A percentile compares a stretch with the other conserved stretches of the same genome.
These are phyloP conservation scores for Anguilla japonica DNA, from an alignment of 2,113 vertebrate genomes.

Conservation along the genomic window DNA sequence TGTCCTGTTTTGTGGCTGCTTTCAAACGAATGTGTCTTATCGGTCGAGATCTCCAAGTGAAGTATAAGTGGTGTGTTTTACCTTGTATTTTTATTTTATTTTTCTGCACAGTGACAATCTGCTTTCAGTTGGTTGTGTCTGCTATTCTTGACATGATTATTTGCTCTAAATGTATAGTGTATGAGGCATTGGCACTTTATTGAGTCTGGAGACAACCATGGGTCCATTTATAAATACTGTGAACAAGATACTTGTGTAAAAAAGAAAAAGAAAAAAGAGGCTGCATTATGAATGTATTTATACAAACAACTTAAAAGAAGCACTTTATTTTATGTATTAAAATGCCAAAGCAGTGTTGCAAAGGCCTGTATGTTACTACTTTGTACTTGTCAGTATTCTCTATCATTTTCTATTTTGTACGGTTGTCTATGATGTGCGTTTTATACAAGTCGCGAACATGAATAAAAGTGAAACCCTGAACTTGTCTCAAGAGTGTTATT, in stretches of 20 bases:
- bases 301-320: slow-evolving; percentile 68
- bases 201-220: slow-evolving; percentile 63
- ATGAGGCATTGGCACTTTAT: slow-evolving; percentile 85
- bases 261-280: slow-evolving; percentile 51
- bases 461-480: slow-evolving; percentile 37
- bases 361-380: slow-evolving; percentile 56
- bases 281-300: slow-evolving; percentile 79
- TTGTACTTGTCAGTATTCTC: slow-evolving; percentile 50
- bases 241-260: slow-evolving; percentile 71
- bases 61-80: slow-evolving; percentile 71
- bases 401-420: slow-evolving; percentile 69
- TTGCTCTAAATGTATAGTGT: slow-evolving; percentile 50
- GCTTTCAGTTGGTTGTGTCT: slow-evolving; percentile 68
- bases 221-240: slow-evolving; percentile 62
- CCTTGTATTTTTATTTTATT: slow-evolving; percentile 20
- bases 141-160: slow-evolving; percentile 55
- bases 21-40: slow-evolving; percentile 84
- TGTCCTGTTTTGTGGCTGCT: slow-evolving; percentile 91
- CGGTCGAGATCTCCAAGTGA: slow-evolving; percentile 94
- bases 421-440: slow-evolving; percentile 61
- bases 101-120: slow-evolving; percentile 63
- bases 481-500: slow-evolving; percentile 37
- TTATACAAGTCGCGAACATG: slow-evolving; percentile 60
- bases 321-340: slow-evolving; percentile 88
- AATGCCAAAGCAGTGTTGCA: slow-evolving; percentile 95